These are phyloP conservation scores for Alligator sinensis DNA, from an alignment of 2,113 vertebrate species.

Conservation along the genomic window DNA sequence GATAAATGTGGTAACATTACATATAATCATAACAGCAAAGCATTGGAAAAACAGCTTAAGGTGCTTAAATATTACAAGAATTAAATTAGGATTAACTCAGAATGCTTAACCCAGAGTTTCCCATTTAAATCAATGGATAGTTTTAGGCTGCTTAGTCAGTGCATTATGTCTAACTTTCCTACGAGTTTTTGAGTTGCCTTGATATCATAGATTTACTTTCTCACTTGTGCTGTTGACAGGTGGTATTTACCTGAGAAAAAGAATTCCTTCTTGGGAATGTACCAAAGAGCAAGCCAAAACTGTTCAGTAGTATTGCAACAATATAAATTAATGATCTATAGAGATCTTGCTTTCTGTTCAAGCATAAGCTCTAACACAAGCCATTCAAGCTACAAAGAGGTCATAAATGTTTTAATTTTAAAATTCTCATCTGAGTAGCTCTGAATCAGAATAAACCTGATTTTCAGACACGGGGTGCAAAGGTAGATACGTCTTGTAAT, in stretches of 20 bases:
- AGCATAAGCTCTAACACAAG: background rate
- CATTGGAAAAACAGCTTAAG: background rate
- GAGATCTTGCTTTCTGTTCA: background rate
- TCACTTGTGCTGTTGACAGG: background rate
- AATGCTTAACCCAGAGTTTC: background rate
- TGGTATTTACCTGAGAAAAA: background rate
- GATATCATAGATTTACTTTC: background rate
- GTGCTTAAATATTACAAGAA: background rate
- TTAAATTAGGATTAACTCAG: background rate
- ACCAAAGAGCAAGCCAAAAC: background rate
- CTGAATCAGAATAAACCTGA: background rate
- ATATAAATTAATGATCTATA: background rate
- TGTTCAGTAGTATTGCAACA: background rate
- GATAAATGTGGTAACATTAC: background rate
- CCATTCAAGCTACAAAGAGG: conserved; percentile 30
- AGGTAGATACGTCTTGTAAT: background rate
- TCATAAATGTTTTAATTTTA: background rate
- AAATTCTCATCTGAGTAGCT: background rate
- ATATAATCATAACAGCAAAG: background rate
- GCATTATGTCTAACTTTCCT: background rate
- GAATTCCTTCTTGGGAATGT: background rate
- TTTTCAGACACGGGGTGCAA: background rate
- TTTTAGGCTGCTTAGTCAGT: background rate
- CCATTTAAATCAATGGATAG: background rate
- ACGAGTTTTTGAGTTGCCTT: background rate